These are phyloP conservation scores for Motacilla alba DNA, from an alignment of 2,113 vertebrate species.

Conservation along the genomic window DNA sequence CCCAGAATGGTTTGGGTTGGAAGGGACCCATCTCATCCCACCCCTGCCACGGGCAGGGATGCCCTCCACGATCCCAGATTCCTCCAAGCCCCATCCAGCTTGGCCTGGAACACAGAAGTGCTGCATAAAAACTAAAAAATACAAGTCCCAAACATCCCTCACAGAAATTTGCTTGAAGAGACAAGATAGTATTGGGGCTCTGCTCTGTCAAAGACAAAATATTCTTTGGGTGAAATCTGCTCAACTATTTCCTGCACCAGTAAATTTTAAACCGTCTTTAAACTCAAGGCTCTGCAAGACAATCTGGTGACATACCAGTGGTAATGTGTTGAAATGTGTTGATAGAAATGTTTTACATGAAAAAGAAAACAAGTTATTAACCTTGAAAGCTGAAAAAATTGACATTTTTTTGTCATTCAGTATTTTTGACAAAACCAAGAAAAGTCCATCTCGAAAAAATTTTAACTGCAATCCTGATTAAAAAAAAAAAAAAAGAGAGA, in stretches of 20 bases:
- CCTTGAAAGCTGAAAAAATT: background rate
- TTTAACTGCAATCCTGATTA: background rate
- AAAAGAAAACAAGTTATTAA: background rate
- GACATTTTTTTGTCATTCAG: background rate
- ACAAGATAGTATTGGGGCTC: background rate
- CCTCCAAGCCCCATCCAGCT: fast-evolving
- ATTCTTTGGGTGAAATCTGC: background rate
- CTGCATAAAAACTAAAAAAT: background rate
- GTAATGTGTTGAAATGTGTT: background rate
- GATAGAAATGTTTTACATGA: background rate
- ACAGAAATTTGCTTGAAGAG: background rate
- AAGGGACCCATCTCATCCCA: background rate
- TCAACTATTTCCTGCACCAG: background rate
- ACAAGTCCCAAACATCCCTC: background rate
- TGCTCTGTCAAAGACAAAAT: background rate
- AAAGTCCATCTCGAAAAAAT: background rate
- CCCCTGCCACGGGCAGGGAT: background rate
- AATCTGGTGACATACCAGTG: background rate
- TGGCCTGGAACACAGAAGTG: background rate
- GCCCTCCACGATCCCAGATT: fast-evolving
- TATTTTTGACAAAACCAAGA: background rate
- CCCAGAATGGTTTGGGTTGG: background rate
- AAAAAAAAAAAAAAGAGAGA: background rate
- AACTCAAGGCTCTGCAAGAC: background rate
- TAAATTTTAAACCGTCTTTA: background rate